phyloP scores from a whole-genome alignment of 2,113 vertebrate species.

The Lepisosteus osseus region DNA sequence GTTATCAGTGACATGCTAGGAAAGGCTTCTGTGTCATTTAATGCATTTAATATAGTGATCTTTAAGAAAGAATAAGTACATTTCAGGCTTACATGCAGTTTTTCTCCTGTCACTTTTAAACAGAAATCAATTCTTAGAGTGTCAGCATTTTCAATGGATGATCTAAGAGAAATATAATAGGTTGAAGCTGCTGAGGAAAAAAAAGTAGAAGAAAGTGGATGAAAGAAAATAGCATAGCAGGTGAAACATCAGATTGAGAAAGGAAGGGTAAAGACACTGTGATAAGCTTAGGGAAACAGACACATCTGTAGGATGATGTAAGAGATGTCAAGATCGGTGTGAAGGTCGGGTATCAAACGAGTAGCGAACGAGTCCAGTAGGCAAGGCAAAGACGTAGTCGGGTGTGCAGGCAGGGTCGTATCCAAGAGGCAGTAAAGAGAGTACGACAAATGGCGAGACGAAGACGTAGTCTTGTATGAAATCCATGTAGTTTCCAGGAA shows the following conservation, averaged over 20 bases:
- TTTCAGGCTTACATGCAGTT: background rate
- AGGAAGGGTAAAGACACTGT: background rate
- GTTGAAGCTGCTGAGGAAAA: background rate
- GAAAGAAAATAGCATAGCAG: background rate
- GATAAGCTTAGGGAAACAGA: background rate
- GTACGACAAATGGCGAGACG: too few species aligned
- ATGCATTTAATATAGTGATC: background rate
- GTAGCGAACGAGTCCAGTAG: too few species aligned
- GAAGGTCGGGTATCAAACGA: too few species aligned
- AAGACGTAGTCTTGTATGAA: too few species aligned
- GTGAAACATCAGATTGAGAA: background rate
- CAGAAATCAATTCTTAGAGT: background rate
- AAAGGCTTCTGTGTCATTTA: too few species aligned
- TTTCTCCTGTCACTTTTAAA: too few species aligned
- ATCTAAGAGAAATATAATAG: background rate
- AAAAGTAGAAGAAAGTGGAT: background rate
- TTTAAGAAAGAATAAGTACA: background rate
- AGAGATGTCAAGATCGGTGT: background rate
- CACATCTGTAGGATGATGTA: background rate
- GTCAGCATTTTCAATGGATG: background rate
- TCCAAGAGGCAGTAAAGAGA: too few species aligned
- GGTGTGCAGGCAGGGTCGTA: too few species aligned
- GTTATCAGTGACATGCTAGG: too few species aligned
- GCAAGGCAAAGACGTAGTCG: too few species aligned
- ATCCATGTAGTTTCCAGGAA: too few species aligned